These are phyloP conservation scores for Cremastinae sp. DNA, from an alignment of 2,888 invertebrate genomes.

Conservation along the genomic window DNA sequence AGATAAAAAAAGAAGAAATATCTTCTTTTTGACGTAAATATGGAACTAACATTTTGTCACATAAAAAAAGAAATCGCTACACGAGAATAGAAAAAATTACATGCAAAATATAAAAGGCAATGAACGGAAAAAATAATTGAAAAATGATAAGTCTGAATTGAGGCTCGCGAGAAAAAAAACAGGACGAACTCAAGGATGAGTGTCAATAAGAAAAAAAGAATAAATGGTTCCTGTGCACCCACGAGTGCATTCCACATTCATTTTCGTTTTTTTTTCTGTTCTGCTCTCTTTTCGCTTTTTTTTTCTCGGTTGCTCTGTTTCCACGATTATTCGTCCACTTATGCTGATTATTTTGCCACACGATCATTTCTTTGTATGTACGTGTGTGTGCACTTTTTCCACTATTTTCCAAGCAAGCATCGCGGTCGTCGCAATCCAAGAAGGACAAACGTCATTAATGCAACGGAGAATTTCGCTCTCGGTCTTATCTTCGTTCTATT, in stretches of 20 bases:
- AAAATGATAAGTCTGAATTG: too few relatives aligned
- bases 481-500: neutral
- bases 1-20: too few relatives aligned
- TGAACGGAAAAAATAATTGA: too few relatives aligned
- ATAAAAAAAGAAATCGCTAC: too few relatives aligned
- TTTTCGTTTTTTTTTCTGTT: neutral
- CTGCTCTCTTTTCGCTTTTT: neutral
- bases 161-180: slow-evolving; percentile 1
- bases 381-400: too few relatives aligned
- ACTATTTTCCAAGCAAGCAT: too few relatives aligned
- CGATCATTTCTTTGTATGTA: neutral
- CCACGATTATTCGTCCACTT: too few relatives aligned
- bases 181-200: slow-evolving; percentile 36
- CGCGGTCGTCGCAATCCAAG: slow-evolving; percentile 1
- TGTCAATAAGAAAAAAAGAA: slow-evolving; percentile 14
- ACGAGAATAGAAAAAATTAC: too few relatives aligned
- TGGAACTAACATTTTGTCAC: too few relatives aligned
- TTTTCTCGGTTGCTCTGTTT: slow-evolving; percentile 14
- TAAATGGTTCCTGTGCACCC: slow-evolving; percentile 22
- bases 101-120: too few relatives aligned
- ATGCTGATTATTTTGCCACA: slow-evolving; percentile 16
- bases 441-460: slow-evolving; percentile 26
- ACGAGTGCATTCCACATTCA: neutral
- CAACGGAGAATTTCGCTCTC: slow-evolving; percentile 6
- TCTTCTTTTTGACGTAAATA: too few relatives aligned